Base-by-base conservation (phyloP, 2,113 vertebrate species). In the Hippocampus mohnikei region DNA sequence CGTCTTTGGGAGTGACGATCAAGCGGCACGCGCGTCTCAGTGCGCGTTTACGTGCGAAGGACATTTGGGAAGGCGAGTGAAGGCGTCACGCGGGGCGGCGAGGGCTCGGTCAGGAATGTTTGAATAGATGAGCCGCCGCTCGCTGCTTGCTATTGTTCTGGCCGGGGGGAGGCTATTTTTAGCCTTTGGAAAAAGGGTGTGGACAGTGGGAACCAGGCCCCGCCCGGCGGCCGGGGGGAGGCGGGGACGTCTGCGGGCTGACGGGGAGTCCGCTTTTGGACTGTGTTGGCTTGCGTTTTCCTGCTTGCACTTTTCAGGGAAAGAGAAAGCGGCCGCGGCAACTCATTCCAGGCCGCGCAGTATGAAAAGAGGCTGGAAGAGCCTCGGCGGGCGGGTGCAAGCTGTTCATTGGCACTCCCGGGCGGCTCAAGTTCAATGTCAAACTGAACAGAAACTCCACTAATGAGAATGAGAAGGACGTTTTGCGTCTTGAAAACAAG, bases 101-200 rank as follows among this genome's bases (percentile, higher is more conserved):
- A 77, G 27, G 68, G 41, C 64, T 0, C 41, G 59, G 76, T 84
- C 82, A 85, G 73, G 87, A 88, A 88, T 84, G 83, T 77, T 69
- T 86, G 79, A 87, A 84, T 85, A 79, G 77, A 73, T 2, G 72
- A 85, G 33, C 33, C 33, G 81, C 63, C 67, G 25, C 11, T 25
- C n/a, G 25, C 66, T 78, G 80, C 1, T n/a, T 60, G 60, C 75
- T 77, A 87, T 90, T 86, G 84, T 84, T 85, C 76, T 79, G 74
- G 71, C 69, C 68, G 74, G 60, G 81, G 81, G 64, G 74, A 87
- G 84, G 81, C 83, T 90, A 92, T 90, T 89, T 88, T 86, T 89
- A 90, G 89, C 56, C 74, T 83, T 80, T 85, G 75, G 76, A 72
- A 37, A 85, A 87, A 79, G 80, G 76, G 75, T 81, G 76, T 16